phyloP scores from a whole-genome alignment of 1,140 invertebrate species.

The Laupala kohalensis region DNA sequence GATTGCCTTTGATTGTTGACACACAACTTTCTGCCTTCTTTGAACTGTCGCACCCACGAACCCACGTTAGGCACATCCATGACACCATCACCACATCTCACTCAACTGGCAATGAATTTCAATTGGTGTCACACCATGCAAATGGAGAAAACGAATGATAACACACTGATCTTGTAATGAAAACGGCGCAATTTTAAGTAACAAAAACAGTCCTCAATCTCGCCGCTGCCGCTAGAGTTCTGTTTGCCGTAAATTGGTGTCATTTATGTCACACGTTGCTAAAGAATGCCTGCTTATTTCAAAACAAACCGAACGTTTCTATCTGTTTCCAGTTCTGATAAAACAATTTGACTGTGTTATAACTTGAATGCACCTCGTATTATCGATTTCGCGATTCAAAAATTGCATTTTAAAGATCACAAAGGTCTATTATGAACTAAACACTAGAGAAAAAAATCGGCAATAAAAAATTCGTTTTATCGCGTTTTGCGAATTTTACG shows the following conservation, averaged over 20 bases:
- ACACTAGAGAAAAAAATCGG: too few relatives aligned
- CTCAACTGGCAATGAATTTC: slow-evolving; percentile 10
- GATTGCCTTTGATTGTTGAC: not conserved
- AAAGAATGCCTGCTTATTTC: not conserved
- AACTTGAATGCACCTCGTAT: not conserved
- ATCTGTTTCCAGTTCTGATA: not conserved
- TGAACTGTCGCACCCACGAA: not conserved
- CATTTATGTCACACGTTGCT: not conserved
- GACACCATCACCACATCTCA: not conserved
- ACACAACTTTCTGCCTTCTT: not conserved
- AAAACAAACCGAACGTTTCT: not conserved
- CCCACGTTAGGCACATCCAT: not conserved
- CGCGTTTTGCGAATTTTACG: too few relatives aligned
- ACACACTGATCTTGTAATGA: not conserved
- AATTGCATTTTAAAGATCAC: too few relatives aligned
- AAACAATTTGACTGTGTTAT: not conserved
- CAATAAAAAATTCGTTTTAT: too few relatives aligned
- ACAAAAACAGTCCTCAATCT: not conserved
- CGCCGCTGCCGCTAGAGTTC: not conserved
- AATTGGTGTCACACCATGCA: not conserved
- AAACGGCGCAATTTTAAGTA: not conserved
- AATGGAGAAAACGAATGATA: not conserved
- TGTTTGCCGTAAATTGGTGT: not conserved
- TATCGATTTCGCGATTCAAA: too few relatives aligned
- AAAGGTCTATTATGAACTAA: too few relatives aligned